Percentiles rank a stretch among this genome's conserved stretches.
Evolutionary conservation across 1,140 invertebrate genomes (phyloP).

Genomic region (Steinernema feltiae): DNA sequence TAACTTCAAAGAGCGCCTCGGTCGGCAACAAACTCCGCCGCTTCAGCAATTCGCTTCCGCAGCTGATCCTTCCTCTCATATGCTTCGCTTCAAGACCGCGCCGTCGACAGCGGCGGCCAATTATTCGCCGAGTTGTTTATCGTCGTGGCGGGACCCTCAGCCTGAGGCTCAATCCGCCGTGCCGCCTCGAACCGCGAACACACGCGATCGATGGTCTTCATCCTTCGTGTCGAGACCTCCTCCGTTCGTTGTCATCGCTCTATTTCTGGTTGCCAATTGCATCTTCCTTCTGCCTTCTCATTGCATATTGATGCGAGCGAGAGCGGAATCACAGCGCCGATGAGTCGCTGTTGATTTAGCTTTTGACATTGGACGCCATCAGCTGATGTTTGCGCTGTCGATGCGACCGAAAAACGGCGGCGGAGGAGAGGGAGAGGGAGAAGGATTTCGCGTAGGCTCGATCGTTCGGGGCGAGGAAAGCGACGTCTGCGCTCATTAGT

Average conservation of each 20-base stretch:
- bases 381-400: constrained; percentile 10
- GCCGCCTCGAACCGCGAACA: not conserved
- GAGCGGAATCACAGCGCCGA: not conserved
- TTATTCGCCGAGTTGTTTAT: constrained; percentile 9
- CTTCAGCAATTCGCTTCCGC: not conserved
- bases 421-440: not conserved
- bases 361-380: not conserved
- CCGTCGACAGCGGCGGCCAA: not conserved
- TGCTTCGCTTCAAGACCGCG: not conserved
- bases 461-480: no score
- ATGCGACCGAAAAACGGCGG: not conserved
- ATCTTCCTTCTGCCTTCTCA: not conserved
- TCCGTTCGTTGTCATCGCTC: no score
- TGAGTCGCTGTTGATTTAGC: not conserved
- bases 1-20: not conserved
- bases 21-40: not conserved
- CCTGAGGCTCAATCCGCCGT: not conserved
- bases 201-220: not conserved
- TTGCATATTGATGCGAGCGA: not conserved
- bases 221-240: not conserved
- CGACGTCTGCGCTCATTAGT: not conserved
- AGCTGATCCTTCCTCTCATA: not conserved
- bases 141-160: not conserved
- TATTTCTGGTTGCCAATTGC: no score
- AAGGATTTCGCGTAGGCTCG: no score